These are phyloP conservation scores for Charina bottae DNA, from an alignment of 2,113 vertebrate species.

Conservation along the genomic window DNA sequence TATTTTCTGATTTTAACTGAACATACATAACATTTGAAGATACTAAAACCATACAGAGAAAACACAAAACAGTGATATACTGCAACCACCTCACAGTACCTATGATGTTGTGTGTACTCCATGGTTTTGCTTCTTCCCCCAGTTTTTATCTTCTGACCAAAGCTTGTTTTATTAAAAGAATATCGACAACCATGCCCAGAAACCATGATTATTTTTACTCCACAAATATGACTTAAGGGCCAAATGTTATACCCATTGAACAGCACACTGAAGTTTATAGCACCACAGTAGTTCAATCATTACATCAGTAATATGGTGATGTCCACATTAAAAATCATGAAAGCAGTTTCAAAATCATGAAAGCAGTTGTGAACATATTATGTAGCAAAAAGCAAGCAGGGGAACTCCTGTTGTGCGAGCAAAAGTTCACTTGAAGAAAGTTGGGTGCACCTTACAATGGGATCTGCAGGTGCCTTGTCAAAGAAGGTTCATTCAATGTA, in stretches of 20 bases:
- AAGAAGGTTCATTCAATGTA: not conserved
- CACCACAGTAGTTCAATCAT: not conserved
- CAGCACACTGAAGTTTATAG: not conserved
- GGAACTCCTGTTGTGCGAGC: not conserved
- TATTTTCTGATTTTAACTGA: constrained; percentile 4
- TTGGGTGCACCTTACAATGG: not conserved
- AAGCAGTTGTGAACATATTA: not conserved
- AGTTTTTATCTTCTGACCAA: not conserved
- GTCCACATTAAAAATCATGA: not conserved
- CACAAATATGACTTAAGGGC: not conserved
- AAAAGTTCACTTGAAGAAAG: not conserved
- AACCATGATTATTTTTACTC: not conserved
- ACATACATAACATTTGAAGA: not conserved
- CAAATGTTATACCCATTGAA: constrained; percentile 14
- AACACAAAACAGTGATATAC: not conserved
- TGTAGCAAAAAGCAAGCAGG: not conserved
- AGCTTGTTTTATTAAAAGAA: not conserved
- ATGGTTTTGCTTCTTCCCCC: not conserved
- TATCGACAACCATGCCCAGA: not conserved
- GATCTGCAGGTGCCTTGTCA: not conserved
- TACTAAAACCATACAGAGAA: not conserved
- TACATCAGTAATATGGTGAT: not conserved
- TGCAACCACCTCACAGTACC: not conserved
- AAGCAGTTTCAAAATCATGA: not conserved
- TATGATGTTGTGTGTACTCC: not conserved